phyloP scores from a whole-genome alignment of 2,113 vertebrate genomes.

The Phyllopteryx taeniolatus region DNA sequence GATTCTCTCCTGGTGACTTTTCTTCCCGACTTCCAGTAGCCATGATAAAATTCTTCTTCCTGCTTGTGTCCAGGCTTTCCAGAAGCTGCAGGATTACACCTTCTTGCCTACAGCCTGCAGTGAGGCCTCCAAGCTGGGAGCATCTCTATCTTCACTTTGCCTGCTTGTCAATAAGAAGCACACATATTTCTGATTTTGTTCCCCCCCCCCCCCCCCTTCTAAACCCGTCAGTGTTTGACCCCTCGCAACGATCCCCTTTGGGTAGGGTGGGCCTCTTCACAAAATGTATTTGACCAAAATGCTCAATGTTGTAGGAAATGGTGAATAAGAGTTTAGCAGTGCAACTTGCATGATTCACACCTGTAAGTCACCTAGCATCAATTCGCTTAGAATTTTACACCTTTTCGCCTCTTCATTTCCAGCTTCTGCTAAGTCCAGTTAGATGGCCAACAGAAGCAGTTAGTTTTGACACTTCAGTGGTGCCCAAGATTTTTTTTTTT shows the following conservation, averaged over 20 bases:
- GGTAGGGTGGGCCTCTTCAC: background rate
- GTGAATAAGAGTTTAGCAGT: background rate
- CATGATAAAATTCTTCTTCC: background rate
- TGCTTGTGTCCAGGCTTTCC: slow-evolving; percentile 74
- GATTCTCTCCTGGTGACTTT: too few species aligned
- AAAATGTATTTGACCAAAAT: background rate
- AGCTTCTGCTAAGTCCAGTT: background rate
- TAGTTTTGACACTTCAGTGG: too few species aligned
- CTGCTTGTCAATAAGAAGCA: slow-evolving; percentile 85
- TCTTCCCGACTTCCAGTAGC: too few species aligned
- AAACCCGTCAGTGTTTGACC: background rate
- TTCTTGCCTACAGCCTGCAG: slow-evolving; percentile 86
- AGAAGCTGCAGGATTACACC: slow-evolving; percentile 85
- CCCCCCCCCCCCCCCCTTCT: too few species aligned
- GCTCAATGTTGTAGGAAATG: background rate
- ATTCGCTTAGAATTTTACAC: background rate
- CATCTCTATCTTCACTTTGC: slow-evolving; percentile 83
- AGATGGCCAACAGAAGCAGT: background rate
- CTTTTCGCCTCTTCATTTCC: background rate
- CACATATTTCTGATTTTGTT: slow-evolving; percentile 53
- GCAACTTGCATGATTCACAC: background rate
- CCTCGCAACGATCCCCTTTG: background rate
- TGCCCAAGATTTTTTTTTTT: too few species aligned
- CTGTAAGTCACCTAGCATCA: background rate
- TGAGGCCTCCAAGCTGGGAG: slow-evolving; percentile 83